Evolutionary conservation across 2,888 invertebrate genomes (phyloP), one percentile per base, ranked within the genome.

Genomic region (Hirtodrosophila confusa): DNA sequence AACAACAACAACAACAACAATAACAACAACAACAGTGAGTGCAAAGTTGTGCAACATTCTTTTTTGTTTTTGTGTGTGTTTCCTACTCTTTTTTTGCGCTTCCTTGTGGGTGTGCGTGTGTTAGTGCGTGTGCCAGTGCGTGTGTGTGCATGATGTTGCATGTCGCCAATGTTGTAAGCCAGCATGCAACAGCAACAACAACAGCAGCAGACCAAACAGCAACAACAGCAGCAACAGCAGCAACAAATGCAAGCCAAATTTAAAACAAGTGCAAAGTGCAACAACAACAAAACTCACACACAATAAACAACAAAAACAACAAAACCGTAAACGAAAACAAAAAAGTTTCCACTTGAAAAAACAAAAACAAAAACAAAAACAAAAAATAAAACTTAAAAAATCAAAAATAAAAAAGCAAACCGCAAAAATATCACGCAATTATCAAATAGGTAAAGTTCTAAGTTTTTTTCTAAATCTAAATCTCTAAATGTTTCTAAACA

Each of bases 381-480:
- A 2, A 17, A 17, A 17, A 17, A 17, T 1, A 1, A 17, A 17
- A 17, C 17, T 23, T 9, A 17, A 55, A 44, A 35, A 24, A 53
- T 29, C 33, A 36, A 53, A 39, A 41, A 10, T 29, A 17, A 45
- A 53, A 54, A 40, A 35, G 56, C 61, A 63, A 48, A 17, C 36
- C 36, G 61, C 49, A 48, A 71, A 75, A 62, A 54, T 64, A 49
- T 72, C 64, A 12, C 69, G 50, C 66, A 69, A 58, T 72, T 67
- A 41, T 41, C 67, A 83, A 84, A 86, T 83, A 83, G 83, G 83
- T 83, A 83, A 83, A 78, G 83, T 83, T 86, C 61, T 74, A 72
- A 8, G 31, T 31, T 31, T 9, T 71, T 83, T 79, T 82, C 67
- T 82, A 61, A 69, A 67, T 82, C 72, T 82, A 58, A 72, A 48